These are phyloP conservation scores for Halictus quadricinctus DNA, from an alignment of 2,888 invertebrate genomes.

Conservation along the genomic window DNA sequence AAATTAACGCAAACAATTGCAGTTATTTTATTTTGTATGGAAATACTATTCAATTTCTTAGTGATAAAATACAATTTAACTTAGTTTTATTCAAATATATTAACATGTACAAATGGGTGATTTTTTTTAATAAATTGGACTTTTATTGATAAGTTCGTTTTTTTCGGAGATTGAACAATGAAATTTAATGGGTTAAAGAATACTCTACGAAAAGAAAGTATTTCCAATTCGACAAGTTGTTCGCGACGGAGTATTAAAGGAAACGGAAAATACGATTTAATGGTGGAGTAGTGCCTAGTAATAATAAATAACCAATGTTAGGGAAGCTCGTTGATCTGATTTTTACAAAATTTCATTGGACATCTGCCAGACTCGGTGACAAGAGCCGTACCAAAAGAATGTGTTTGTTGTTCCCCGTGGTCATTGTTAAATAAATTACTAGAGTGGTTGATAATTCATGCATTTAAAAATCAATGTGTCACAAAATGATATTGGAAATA, in stretches of 20 bases:
- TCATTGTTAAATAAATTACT: conserved; percentile 6
- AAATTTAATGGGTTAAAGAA: conserved; percentile 4
- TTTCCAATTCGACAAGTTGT: not conserved
- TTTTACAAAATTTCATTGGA: conserved; percentile 11
- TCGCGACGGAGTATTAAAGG: not conserved
- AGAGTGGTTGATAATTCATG: not conserved
- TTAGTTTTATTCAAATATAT: not conserved
- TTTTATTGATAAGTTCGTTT: not conserved
- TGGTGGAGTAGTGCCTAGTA: conserved; percentile 14
- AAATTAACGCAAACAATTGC: too few species aligned
- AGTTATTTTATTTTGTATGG: not conserved
- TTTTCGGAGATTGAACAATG: not conserved
- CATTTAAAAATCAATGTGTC: conserved; percentile 1
- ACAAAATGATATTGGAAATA: not conserved
- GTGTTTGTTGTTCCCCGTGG: conserved; percentile 7
- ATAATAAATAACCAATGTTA: conserved; percentile 11
- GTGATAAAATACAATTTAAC: not conserved
- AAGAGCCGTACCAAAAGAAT: not conserved
- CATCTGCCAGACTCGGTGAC: not conserved
- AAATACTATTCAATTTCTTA: not conserved
- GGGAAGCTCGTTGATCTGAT: conserved; percentile 11
- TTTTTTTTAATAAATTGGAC: not conserved
- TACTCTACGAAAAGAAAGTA: conserved; percentile 6
- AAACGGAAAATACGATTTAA: not conserved
- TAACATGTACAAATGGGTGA: not conserved